Evolutionary conservation across 1,140 invertebrate genomes (phyloP).

Genomic region (Neoseiulus cucumeris): DNA sequence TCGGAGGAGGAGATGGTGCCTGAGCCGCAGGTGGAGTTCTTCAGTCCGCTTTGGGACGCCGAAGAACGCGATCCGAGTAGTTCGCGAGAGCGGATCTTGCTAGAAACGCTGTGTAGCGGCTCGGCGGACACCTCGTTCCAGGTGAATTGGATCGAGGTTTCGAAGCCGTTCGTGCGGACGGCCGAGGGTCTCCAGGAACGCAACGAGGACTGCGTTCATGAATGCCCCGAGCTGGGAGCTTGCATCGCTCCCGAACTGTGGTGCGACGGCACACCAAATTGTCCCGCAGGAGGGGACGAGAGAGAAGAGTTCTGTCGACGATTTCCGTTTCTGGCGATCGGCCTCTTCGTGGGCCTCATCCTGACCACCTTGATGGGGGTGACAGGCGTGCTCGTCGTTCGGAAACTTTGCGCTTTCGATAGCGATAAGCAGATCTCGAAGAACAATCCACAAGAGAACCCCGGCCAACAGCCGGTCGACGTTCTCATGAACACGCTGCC

Average conservation of each 20-base stretch:
- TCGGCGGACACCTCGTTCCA: conserved; percentile 1
- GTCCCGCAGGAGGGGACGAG: conserved; percentile 65
- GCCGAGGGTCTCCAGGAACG: background rate
- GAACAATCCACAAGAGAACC: background rate
- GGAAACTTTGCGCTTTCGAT: background rate
- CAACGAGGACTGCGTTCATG: conserved; percentile 45
- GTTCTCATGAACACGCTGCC: background rate
- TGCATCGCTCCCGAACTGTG: conserved; percentile 66
- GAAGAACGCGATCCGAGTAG: background rate
- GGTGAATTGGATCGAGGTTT: background rate
- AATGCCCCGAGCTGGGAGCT: conserved; percentile 59
- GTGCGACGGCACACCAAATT: conserved; percentile 62
- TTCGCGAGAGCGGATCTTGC: background rate
- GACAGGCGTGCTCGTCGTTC: background rate
- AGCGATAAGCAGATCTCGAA: conserved; percentile 5
- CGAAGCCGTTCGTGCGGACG: background rate
- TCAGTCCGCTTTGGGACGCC: conserved; percentile 1
- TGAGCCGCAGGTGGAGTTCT: background rate
- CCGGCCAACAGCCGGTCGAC: conserved; percentile 3
- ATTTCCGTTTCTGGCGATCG: background rate
- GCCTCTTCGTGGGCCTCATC: background rate
- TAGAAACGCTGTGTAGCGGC: conserved; percentile 3
- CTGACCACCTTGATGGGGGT: background rate
- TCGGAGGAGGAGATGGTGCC: background rate
- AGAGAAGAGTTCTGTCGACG: conserved; percentile 38